A percentile compares a stretch with the other conserved stretches of the same genome.
Conservation (phyloP, 92 coral and sea anemone species). For the Porites rus region DNA sequence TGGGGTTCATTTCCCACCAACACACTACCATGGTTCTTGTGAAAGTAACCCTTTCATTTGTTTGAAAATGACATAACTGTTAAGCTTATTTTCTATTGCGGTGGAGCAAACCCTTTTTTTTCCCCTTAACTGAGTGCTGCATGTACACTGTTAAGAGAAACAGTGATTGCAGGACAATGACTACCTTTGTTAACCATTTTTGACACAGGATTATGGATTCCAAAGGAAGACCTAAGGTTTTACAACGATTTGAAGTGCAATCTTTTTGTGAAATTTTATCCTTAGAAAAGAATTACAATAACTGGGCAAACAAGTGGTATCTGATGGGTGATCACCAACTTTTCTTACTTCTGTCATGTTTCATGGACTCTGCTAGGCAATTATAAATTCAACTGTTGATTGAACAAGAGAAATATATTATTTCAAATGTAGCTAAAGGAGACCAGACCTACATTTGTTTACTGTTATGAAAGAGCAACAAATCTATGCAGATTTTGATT, state of each 20-base stretch:
- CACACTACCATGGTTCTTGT: too few relatives aligned
- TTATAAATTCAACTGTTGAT: slow-evolving; percentile 23
- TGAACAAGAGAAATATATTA: background rate
- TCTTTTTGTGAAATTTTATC: background rate
- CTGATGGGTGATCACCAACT: background rate
- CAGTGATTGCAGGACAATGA: slow-evolving; percentile 2
- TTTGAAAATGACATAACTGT: slow-evolving; percentile 20
- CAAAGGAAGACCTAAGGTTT: slow-evolving; percentile 11
- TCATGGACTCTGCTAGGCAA: slow-evolving; percentile 26
- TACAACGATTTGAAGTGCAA: background rate
- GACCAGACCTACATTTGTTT: too few relatives aligned
- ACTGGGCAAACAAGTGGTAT: too few relatives aligned
- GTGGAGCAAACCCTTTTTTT: slow-evolving; percentile 24
- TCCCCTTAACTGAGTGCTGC: too few relatives aligned
- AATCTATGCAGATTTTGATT: slow-evolving; percentile 5
- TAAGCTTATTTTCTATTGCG: slow-evolving; percentile 20
- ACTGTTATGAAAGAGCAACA: background rate
- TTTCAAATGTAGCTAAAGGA: too few relatives aligned
- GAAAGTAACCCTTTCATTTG: slow-evolving; percentile 9
- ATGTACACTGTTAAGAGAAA: background rate
- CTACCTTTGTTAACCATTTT: background rate
- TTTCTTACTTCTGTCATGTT: slow-evolving; percentile 18
- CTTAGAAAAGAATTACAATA: too few relatives aligned
- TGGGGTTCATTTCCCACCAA: slow-evolving; percentile 5
- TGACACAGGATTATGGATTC: background rate